Evolutionary conservation across 2,113 vertebrate genomes (phyloP), one percentile per base, ranked within the genome.

Genomic region (Psilopsiagon aymara): DNA sequence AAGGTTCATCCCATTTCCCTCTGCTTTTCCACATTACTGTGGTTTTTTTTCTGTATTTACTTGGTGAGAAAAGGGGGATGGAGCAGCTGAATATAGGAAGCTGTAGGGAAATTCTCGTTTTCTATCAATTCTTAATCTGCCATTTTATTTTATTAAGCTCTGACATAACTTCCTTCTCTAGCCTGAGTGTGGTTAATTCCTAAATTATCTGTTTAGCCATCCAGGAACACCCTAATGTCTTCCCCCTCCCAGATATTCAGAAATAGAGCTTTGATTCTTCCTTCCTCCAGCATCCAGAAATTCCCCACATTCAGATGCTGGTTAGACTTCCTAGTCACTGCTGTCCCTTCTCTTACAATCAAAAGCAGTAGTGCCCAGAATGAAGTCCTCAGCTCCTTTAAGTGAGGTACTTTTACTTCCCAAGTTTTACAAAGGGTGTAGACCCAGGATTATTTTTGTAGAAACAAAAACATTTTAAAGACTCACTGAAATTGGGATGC

Each of bases 1-100:
- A 86, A 80, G 69, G 86, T 91, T 95, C 90, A 93, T 83, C 86
- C 57, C 57, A 79, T 95, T 94, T 94, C 70, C 64, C 31, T 49
- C 49, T 73, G 35, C 35, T 37, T 37, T 37, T 37, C 35, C 35
- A 37, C 35, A 37, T 37, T 37, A 37, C 8, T 37, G 35, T n/a
- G n/a, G n/a, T 37, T 37, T 60, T 90, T 68, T 64, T 70, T 60
- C 27, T 82, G 10, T 64, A 51, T 90, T 81, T 97, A 41, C 43
- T 84, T 63, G 35, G 33, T 85, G 44, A 87, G 69, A 80, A 86
- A 85, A 69, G 37, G 33, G 41, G 82, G 86, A 69, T 2, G 6
- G 78, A 91, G 31, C 51, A 92, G 63, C 52, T 83, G 78, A 81
- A 60, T 78, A 44, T 47, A 75, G 35, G 35, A 87, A 60, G 8